A percentile compares a stretch with the other conserved stretches of the same genome.
Evolutionary conservation across 2,113 vertebrate genomes (phyloP).

Genomic region (Felis chaus): DNA sequence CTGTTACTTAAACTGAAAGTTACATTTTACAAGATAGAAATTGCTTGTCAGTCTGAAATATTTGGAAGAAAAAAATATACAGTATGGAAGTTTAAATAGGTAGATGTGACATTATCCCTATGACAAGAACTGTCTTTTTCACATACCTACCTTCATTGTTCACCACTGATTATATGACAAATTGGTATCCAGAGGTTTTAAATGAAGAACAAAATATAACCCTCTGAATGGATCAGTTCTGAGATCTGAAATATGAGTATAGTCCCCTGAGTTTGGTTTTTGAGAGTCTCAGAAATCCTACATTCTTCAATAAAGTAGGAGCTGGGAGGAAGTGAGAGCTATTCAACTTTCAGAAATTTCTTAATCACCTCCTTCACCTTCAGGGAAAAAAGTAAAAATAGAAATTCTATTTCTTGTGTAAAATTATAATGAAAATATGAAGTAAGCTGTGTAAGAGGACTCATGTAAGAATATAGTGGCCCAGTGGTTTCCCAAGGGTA

Average conservation of each 20-base stretch:
- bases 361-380: constrained; percentile 29
- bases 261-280: neutral
- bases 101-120: constrained; percentile 31
- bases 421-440: neutral
- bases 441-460: neutral
- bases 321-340: neutral
- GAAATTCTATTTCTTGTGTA: constrained; percentile 9
- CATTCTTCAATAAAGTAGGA: neutral
- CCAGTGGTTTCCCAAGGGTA: neutral
- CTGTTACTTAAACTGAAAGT: neutral
- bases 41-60: constrained; percentile 56
- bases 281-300: neutral
- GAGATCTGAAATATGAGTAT: neutral
- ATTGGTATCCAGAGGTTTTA: constrained; percentile 30
- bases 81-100: constrained; percentile 38
- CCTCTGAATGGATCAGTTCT: neutral
- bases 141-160: neutral
- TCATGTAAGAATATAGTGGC: neutral
- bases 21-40: constrained; percentile 51
- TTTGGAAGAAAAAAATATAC: constrained; percentile 25
- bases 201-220: constrained; percentile 50
- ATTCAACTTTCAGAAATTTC: neutral
- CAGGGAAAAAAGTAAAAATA: neutral
- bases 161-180: constrained; percentile 35
- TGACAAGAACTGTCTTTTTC: constrained; percentile 44